A percentile compares a stretch with the other conserved stretches of the same genome.
Conservation (phyloP, 2,797 vertebrate genomes). For the Arctocebus calabarensis region DNA sequence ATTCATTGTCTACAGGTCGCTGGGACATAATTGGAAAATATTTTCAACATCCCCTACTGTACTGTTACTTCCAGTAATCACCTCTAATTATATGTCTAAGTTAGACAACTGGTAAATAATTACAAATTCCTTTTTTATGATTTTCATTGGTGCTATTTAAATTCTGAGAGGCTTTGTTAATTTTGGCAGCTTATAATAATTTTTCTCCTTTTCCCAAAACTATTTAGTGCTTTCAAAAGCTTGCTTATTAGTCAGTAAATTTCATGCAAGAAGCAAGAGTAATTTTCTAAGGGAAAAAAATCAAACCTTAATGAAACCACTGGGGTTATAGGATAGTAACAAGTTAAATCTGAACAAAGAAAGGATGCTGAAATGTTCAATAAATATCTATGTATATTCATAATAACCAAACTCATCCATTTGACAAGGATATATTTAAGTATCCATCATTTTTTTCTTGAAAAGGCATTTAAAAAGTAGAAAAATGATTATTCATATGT, state of each 20-base stretch:
- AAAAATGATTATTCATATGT: neutral
- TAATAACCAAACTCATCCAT: neutral
- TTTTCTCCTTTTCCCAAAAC: conserved; percentile 23
- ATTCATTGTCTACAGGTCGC: conserved; percentile 64
- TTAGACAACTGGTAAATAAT: conserved; percentile 83
- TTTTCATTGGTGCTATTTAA: conserved; percentile 75
- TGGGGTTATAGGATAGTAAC: neutral
- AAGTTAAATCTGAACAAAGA: neutral
- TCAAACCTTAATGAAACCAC: neutral
- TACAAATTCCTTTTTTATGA: conserved; percentile 56
- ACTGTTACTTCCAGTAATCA: conserved; percentile 65
- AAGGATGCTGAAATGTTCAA: rapidly evolving
- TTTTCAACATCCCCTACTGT: conserved; percentile 60
- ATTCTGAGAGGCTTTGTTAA: conserved; percentile 72
- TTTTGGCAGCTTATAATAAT: conserved; percentile 62
- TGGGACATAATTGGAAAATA: conserved; percentile 50
- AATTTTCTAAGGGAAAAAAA: conserved; percentile 63
- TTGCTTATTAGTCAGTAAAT: conserved; percentile 61
- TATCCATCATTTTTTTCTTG: neutral
- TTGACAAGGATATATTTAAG: neutral
- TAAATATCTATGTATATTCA: rapidly evolving
- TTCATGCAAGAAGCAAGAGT: conserved; percentile 1
- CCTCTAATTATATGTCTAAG: conserved; percentile 71
- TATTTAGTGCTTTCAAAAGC: conserved; percentile 54
- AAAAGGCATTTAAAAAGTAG: neutral